Evolutionary conservation across 2,888 invertebrate genomes (phyloP), one percentile per base, ranked within the genome.

Genomic region (Erannis defoliaria): DNA sequence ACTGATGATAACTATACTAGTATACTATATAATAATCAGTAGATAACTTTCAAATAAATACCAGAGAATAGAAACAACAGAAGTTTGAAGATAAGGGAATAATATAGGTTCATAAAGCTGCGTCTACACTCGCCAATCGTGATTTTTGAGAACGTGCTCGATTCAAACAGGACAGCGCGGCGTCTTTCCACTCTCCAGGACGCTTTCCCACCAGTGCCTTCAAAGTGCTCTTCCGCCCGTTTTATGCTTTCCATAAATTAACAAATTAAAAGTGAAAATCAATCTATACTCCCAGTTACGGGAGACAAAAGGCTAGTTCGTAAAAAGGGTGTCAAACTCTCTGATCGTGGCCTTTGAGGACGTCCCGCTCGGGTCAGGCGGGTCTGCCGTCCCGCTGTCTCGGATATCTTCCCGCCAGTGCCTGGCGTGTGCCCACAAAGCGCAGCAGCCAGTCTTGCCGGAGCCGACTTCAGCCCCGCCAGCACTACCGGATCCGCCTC

Each of bases 311-410:
- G 26, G 26, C 6, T 1, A 26, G 26, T 26, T 26, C 4, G 26
- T 4, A 26, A 26, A 26, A 23, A 33, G 10, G 10, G 66, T 45
- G 48, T 54, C 37, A 59, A 58, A 73, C 62, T 49, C 68, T n/a
- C 40, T 56, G 67, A 85, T 78, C 77, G 86, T 88, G 89, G 88
- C 87, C 70, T 86, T 87, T 81, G 87, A 88, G 65, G 84, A 87
- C 69, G 79, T 79, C 0, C 82, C 83, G 0, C 71, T 84, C 6
- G 85, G 84, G 49, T 84, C 85, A 50, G 86, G 85, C 73, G 85
- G 84, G 21, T 73, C 78, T n/a, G 82, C 83, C 72, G 81, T 80
- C 71, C 80, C 80, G 45, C 69, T 70, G 5, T 62, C 73, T 29
- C 78, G 82, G 5, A 72, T 77, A 1, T 78, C 81, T 14, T 84